Conservation (phyloP, 2,888 invertebrate species). For the Drosophila ochracea region DNA sequence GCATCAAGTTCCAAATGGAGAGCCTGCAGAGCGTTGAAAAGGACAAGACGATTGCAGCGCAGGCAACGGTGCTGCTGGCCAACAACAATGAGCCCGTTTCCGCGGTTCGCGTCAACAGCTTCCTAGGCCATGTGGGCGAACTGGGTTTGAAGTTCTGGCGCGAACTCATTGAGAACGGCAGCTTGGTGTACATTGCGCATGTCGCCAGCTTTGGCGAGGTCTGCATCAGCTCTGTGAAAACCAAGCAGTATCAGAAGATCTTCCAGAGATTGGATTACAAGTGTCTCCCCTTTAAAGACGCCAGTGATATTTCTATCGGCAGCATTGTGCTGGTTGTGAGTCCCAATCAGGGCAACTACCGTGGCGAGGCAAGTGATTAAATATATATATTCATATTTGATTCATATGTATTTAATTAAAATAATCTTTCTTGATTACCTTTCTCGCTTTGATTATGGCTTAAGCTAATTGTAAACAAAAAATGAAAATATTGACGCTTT, state of each 20-base stretch:
- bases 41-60: not conserved
- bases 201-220: constrained; percentile 39
- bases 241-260: constrained; percentile 34
- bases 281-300: constrained; percentile 35
- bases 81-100: constrained; percentile 20
- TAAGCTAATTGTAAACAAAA: not conserved
- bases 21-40: not conserved
- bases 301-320: constrained; percentile 23
- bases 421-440: not conserved
- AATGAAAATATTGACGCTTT: not conserved
- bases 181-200: constrained; percentile 52
- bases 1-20: constrained; percentile 38
- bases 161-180: constrained; percentile 32
- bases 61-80: constrained; percentile 24
- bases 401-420: not conserved
- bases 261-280: constrained; percentile 44
- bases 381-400: not conserved
- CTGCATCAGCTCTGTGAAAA: constrained; percentile 41
- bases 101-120: constrained; percentile 30
- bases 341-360: constrained; percentile 33
- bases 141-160: constrained; percentile 54
- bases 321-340: constrained; percentile 48
- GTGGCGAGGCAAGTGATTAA: constrained; percentile 43
- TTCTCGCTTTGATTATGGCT: not conserved
- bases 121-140: constrained; percentile 36